Evolutionary conservation across 2,888 invertebrate species (phyloP).

Genomic region (Amphipyra berbera): DNA sequence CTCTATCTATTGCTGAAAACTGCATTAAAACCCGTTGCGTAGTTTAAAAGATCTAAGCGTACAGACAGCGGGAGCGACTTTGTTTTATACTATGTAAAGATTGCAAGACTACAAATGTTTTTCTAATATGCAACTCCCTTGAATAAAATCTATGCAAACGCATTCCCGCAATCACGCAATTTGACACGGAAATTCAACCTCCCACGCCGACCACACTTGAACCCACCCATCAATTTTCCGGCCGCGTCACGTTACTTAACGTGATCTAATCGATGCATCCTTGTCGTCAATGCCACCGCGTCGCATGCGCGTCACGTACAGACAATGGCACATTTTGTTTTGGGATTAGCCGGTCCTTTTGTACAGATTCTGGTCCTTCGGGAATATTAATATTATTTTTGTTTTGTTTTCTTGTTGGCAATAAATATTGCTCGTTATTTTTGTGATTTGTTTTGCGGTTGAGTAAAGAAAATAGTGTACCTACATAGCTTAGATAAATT

Average conservation of each 20-base stretch:
- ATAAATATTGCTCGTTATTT: neutral
- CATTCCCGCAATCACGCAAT: neutral
- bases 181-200: constrained; percentile 25
- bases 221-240: constrained; percentile 49
- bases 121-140: no score
- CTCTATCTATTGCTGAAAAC: no score
- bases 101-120: no score
- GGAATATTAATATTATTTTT: constrained; percentile 12
- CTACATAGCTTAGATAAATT: no score
- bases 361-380: constrained; percentile 34
- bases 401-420: constrained; percentile 15
- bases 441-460: neutral
- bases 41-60: no score
- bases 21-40: no score
- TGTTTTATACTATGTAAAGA: no score
- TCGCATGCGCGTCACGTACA: constrained; percentile 69
- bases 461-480: no score
- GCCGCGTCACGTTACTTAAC: constrained; percentile 45
- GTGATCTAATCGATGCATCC: constrained; percentile 64
- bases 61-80: no score
- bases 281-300: constrained; percentile 71
- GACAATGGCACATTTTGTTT: constrained; percentile 75
- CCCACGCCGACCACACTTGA: constrained; percentile 27
- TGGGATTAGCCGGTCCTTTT: constrained; percentile 35
- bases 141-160: constrained; percentile 2